Conservation (phyloP, 2,888 invertebrate genomes). For the Anaspis maculata region DNA sequence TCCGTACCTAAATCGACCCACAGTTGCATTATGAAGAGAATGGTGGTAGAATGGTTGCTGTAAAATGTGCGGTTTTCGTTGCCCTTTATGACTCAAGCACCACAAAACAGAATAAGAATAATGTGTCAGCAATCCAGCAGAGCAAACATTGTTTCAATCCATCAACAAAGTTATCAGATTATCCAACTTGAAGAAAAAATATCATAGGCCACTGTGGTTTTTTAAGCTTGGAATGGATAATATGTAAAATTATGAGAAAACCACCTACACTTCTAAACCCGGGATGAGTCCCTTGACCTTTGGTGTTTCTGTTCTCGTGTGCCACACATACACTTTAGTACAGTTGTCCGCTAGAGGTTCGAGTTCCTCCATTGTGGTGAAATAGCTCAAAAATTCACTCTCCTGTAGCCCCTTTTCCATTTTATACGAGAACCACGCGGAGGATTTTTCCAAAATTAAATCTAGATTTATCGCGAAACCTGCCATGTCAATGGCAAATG, state of each 20-base stretch:
- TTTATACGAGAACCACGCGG: conserved; percentile 73
- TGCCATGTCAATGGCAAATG: conserved; percentile 98
- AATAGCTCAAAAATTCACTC: conserved; percentile 69
- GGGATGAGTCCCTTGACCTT: conserved; percentile 61
- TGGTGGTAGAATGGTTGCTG: too few relatives aligned
- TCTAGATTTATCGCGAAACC: conserved; percentile 84
- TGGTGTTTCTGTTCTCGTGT: conserved; percentile 90
- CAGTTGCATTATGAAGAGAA: too few relatives aligned
- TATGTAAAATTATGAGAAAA: not conserved
- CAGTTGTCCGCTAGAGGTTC: conserved; percentile 90
- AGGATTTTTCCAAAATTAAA: conserved; percentile 59
- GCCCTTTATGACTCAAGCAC: too few relatives aligned
- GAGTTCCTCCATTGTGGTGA: conserved; percentile 64
- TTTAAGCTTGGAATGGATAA: too few relatives aligned
- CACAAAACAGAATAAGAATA: too few relatives aligned
- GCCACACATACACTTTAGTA: conserved; percentile 96
- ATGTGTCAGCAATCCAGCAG: too few relatives aligned
- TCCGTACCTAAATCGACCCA: too few relatives aligned
- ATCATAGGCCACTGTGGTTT: too few relatives aligned
- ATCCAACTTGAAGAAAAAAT: not conserved
- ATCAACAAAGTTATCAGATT: too few relatives aligned
- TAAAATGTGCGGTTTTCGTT: too few relatives aligned
- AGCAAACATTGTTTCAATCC: too few relatives aligned
- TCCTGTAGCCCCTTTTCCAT: conserved; percentile 87
- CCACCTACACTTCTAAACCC: conserved; percentile 34